Percentiles rank a stretch among this genome's conserved stretches.
These are phyloP conservation scores for Condylostylus longicornis DNA, from an alignment of 1,140 invertebrate species.

Conservation along the genomic window DNA sequence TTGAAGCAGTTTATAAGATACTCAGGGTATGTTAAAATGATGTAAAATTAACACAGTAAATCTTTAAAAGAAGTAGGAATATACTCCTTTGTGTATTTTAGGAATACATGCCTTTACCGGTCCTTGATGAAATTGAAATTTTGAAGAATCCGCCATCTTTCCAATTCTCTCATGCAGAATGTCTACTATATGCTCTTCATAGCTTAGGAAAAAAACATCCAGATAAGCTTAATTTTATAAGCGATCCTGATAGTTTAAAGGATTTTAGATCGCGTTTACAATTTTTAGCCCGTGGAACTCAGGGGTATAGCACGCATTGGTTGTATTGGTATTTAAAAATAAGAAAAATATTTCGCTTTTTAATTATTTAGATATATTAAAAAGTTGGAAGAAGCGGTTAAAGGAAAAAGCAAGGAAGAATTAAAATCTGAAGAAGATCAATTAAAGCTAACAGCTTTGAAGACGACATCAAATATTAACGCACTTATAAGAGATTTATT, in stretches of 20 bases:
- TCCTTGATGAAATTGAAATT: constrained; percentile 43
- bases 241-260: constrained; percentile 66
- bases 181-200: constrained; percentile 79
- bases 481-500: constrained; percentile 87
- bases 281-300: constrained; percentile 82
- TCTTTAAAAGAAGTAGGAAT: constrained; percentile 1
- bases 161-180: constrained; percentile 87
- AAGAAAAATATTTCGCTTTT: neutral
- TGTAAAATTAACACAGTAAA: neutral
- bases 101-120: constrained; percentile 66
- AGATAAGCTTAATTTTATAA: constrained; percentile 52
- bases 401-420: constrained; percentile 59
- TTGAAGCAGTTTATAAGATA: constrained; percentile 59
- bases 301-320: constrained; percentile 42
- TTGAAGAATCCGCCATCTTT: constrained; percentile 52
- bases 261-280: constrained; percentile 77
- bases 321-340: neutral
- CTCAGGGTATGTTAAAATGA: constrained; percentile 50
- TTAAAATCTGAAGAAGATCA: constrained; percentile 68
- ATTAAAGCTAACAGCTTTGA: constrained; percentile 69
- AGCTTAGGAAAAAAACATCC: constrained; percentile 67
- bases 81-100: constrained; percentile 25
- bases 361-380: constrained; percentile 52
- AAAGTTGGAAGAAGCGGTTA: constrained; percentile 72
- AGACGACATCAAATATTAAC: constrained; percentile 87